Conservation (phyloP, 2,113 vertebrate species). For the Hypanus sabinus region DNA sequence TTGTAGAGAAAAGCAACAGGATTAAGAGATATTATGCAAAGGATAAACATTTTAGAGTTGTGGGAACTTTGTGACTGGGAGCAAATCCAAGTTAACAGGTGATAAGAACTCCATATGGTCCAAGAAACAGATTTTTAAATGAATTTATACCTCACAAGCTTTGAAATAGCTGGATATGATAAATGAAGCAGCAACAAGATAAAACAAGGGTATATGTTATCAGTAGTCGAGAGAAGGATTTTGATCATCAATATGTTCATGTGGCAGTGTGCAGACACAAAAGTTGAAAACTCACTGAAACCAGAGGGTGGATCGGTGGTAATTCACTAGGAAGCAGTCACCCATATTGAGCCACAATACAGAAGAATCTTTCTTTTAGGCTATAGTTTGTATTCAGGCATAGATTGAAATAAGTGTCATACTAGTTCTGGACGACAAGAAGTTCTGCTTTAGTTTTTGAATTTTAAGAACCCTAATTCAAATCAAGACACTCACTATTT, state of each 20-base stretch:
- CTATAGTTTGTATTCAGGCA: background rate
- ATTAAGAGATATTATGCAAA: background rate
- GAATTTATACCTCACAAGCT: background rate
- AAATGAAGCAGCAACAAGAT: background rate
- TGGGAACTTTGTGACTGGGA: background rate
- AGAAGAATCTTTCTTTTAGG: background rate
- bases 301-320: no score
- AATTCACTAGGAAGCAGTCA: no score
- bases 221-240: background rate
- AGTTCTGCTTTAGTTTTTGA: background rate
- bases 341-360: no score
- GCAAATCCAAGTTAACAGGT: background rate
- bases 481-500: background rate
- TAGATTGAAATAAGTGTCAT: background rate
- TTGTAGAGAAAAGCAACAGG: background rate
- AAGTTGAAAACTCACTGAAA: no score
- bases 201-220: no score
- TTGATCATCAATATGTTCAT: no score
- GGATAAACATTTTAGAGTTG: background rate
- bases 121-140: background rate
- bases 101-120: no score
- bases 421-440: background rate
- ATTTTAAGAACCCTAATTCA: background rate
- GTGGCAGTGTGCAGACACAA: no score
- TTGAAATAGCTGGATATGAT: background rate